Base-by-base conservation (phyloP, 1,140 invertebrate genomes). In the Branchinecta lynchi region DNA sequence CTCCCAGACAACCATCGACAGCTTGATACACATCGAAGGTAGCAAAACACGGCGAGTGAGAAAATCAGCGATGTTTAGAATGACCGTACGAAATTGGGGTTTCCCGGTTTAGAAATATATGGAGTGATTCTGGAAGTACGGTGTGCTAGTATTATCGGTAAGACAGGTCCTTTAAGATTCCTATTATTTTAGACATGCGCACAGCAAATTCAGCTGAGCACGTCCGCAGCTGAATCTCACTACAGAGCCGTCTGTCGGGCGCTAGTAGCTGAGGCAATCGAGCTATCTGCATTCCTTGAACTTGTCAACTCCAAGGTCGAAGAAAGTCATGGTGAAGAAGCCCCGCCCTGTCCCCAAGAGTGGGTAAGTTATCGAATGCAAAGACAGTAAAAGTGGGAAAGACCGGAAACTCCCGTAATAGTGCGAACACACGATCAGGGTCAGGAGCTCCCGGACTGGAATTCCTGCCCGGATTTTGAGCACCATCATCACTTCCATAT, bases 161-260 rank as follows among this genome's bases (percentile, higher is more conserved):
- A 51, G 46, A 51, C 9, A n/a, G 46, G 46, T n/a, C n/a, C 46
- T 51, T 51, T 51, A 20, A 60, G 2, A 60, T 60, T 60, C 6
- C 12, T 60, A 12, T 6, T 3, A 15, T 60, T 60, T 60, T 60
- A 60, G 51, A 20, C 17, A 60, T 60, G 51, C 17, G 51, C 51
- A 15, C 51, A 60, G 17, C 51, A 60, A 20, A 12, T 60, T 15
- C 51, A 60, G 51, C 51, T 60, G 6, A 60, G 17, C 17, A 15
- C 17, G 51, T 15, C 12, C 17, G 51, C 51, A 60, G 86, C 88
- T 0, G 88, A 89, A 75, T 82, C 84, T 65, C 92, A 96, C 81
- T 96, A 94, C 80, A 86, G 86, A 75, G 91, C 92, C 67, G 92
- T 96, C 60, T 92, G 93, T 77, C 82, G 91, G 69, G 92, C 92